Evolutionary conservation across 1,140 invertebrate species (phyloP).

Genomic region (Eubasilissa regina): DNA sequence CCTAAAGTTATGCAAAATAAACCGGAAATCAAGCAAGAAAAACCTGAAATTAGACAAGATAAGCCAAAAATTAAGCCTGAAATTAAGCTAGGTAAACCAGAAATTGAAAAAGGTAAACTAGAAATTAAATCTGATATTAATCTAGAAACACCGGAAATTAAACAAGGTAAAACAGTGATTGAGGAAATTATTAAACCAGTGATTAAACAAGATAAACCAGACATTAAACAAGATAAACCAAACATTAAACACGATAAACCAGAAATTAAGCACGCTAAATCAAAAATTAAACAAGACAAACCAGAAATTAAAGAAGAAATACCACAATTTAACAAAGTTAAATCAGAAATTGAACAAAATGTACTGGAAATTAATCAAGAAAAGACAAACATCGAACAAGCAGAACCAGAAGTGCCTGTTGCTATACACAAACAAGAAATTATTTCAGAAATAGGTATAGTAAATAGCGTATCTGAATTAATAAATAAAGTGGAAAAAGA

Average conservation of each 20-base stretch:
- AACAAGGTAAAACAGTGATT: not conserved
- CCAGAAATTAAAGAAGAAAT: not conserved
- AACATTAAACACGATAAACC: slow-evolving; percentile 20
- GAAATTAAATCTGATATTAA: not conserved
- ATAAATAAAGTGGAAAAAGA: slow-evolving; percentile 8
- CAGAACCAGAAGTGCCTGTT: not conserved
- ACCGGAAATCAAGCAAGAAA: not conserved
- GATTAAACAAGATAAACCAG: not conserved
- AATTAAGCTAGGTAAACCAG: not conserved
- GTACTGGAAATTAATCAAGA: slow-evolving; percentile 20
- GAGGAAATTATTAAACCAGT: not conserved
- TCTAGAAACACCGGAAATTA: not conserved
- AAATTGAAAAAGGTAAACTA: not conserved
- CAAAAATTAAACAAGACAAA: slow-evolving; percentile 2
- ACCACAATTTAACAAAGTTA: not conserved
- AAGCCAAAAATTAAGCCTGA: not conserved
- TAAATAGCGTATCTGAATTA: slow-evolving; percentile 14
- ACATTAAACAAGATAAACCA: slow-evolving; percentile 4
- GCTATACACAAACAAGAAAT: slow-evolving; percentile 5
- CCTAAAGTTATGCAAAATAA: not conserved
- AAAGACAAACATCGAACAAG: slow-evolving; percentile 6
- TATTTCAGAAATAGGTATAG: slow-evolving; percentile 9
- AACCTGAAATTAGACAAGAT: not conserved
- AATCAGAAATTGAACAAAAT: not conserved
- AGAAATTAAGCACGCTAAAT: not conserved